Evolutionary conservation across 2,113 vertebrate species (phyloP).

Genomic region (Myotis yumanensis): DNA sequence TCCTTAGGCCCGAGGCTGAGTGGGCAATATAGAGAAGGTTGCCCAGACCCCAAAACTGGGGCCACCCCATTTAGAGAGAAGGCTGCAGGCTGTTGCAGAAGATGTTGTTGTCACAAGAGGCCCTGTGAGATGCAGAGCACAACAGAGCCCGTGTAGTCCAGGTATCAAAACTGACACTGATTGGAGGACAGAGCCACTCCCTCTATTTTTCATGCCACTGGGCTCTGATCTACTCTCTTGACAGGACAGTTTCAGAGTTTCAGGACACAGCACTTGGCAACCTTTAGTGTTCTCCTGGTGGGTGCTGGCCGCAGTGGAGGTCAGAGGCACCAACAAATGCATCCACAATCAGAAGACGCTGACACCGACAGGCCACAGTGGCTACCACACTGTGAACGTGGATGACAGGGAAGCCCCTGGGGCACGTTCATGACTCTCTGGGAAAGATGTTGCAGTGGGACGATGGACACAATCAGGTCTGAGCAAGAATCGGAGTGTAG

Average conservation of each 20-base stretch:
- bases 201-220: not conserved
- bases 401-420: not conserved
- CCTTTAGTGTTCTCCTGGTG: not conserved
- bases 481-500: not conserved
- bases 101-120: not conserved
- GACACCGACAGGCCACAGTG: accelerated
- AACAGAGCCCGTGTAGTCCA: not conserved
- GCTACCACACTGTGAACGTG: accelerated
- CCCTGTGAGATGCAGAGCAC: not conserved
- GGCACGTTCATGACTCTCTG: not conserved
- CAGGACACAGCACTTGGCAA: not conserved
- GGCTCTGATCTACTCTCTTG: not conserved
- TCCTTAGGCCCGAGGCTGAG: not conserved
- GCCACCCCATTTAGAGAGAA: not conserved
- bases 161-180: not conserved
- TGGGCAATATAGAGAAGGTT: not conserved
- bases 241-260: not conserved
- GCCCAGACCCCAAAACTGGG: not conserved
- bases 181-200: not conserved
- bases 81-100: not conserved
- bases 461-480: not conserved
- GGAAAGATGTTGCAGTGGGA: not conserved
- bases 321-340: not conserved
- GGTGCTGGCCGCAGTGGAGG: not conserved
- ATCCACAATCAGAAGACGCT: not conserved